These are phyloP conservation scores for Thalassaphorura encarpata DNA, from an alignment of 1,140 invertebrate species.

Conservation along the genomic window DNA sequence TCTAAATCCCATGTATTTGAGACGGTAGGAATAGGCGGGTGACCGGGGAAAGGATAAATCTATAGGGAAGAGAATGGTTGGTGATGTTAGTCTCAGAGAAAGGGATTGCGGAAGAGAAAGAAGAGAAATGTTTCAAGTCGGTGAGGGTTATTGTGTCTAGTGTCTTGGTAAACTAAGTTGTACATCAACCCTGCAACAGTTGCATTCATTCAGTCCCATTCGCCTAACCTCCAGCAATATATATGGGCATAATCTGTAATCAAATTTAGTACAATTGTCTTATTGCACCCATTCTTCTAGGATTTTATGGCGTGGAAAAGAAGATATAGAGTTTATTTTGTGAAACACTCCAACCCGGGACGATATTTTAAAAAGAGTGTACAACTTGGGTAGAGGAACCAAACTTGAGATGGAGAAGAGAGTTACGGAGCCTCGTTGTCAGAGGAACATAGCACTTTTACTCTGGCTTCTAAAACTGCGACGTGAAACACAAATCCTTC, in stretches of 20 bases:
- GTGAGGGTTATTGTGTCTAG: constrained; percentile 5
- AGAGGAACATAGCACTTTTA: too few relatives aligned
- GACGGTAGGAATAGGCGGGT: too few relatives aligned
- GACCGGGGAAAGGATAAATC: too few relatives aligned
- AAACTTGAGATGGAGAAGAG: background rate
- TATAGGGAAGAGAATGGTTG: background rate
- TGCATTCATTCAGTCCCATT: constrained; percentile 33
- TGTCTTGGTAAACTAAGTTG: constrained; percentile 22
- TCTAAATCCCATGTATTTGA: too few relatives aligned
- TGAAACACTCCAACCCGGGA: constrained; percentile 34
- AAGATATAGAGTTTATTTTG: constrained; percentile 37
- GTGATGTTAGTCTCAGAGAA: constrained; percentile 1
- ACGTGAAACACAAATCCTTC: too few relatives aligned
- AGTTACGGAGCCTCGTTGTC: too few relatives aligned
- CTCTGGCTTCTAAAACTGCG: too few relatives aligned
- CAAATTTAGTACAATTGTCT: constrained; percentile 38
- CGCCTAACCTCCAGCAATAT: constrained; percentile 33
- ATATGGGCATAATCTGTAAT: constrained; percentile 37
- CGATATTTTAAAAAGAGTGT: constrained; percentile 36
- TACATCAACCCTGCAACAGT: constrained; percentile 30
- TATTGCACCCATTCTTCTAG: constrained; percentile 34
- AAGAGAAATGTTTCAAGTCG: background rate
- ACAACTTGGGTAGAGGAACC: constrained; percentile 14
- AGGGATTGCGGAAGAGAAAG: constrained; percentile 5
- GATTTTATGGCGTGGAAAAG: constrained; percentile 37